These are phyloP conservation scores for Ceratosolen fusciceps DNA, from an alignment of 1,140 invertebrate species.

Conservation along the genomic window DNA sequence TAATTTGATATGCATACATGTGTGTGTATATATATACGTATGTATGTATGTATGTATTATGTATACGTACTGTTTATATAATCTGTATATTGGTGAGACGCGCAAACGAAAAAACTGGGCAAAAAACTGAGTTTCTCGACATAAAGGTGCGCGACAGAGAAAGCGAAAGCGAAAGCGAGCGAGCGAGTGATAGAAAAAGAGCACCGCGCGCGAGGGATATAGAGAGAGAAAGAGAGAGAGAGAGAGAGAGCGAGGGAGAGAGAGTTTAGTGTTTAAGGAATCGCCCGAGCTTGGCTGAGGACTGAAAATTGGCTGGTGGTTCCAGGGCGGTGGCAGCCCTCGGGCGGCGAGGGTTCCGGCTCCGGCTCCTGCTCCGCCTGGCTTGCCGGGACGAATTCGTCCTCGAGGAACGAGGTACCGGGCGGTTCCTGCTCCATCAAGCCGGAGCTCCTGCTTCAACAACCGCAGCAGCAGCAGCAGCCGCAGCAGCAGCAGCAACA, in stretches of 20 bases:
- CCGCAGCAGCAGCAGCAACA: slow-evolving; percentile 61
- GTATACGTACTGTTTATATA: too few species aligned
- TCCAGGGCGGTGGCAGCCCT: slow-evolving; percentile 73
- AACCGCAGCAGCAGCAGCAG: slow-evolving; percentile 27
- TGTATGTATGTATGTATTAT: too few species aligned
- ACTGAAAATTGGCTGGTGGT: slow-evolving; percentile 71
- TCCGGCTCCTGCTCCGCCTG: slow-evolving; percentile 61
- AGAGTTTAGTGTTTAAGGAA: slow-evolving; percentile 70
- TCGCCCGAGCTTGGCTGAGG: slow-evolving; percentile 67
- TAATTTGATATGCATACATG: background rate
- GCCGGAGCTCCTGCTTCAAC: slow-evolving; percentile 1
- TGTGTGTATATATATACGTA: too few species aligned
- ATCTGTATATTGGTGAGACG: too few species aligned
- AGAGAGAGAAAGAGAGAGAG: slow-evolving; percentile 50
- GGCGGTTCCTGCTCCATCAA: background rate
- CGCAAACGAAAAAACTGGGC: too few species aligned
- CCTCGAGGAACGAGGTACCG: slow-evolving; percentile 55
- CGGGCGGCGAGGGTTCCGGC: slow-evolving; percentile 67
- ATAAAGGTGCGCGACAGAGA: slow-evolving; percentile 40
- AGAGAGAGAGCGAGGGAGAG: slow-evolving; percentile 57
- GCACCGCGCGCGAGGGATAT: slow-evolving; percentile 30
- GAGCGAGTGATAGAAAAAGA: slow-evolving; percentile 28
- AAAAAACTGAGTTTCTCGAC: too few species aligned
- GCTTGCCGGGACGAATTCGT: slow-evolving; percentile 49
- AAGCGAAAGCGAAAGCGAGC: background rate